A percentile compares a stretch with the other conserved stretches of the same genome.
Evolutionary conservation across 1,140 invertebrate genomes (phyloP).

Genomic region (Cecropterus lyciades): DNA sequence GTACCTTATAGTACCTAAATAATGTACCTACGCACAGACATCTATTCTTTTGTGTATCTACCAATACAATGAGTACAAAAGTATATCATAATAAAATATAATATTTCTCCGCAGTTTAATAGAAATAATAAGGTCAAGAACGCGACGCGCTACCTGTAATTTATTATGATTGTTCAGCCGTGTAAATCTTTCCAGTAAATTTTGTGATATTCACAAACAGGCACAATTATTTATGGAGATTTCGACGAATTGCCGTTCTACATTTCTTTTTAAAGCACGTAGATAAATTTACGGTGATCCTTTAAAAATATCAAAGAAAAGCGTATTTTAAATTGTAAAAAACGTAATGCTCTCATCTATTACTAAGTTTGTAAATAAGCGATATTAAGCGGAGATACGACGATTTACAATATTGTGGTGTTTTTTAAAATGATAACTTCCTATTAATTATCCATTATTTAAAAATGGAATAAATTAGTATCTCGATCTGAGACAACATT

Average conservation of each 20-base stretch:
- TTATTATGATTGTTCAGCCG: background rate
- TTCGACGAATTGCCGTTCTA: conserved; percentile 9
- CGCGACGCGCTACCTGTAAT: background rate
- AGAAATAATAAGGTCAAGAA: background rate
- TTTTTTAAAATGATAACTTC: no score
- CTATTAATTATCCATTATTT: no score
- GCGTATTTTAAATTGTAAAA: background rate
- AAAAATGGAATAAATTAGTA: no score
- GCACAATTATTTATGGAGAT: background rate
- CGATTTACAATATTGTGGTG: no score
- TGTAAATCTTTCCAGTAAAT: background rate
- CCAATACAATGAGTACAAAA: no score
- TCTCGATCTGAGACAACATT: no score
- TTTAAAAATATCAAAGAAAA: background rate
- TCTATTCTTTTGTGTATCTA: no score
- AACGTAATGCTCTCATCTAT: no score
- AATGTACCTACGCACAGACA: no score
- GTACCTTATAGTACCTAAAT: no score
- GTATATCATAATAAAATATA: no score
- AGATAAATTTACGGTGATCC: conserved; percentile 4
- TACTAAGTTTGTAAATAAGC: background rate
- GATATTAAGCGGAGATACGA: background rate
- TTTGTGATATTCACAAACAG: background rate
- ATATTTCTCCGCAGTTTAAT: background rate
- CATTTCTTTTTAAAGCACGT: background rate